Evolutionary conservation across 2,797 vertebrate species (phyloP).

Genomic region (Acanthopagrus latus): DNA sequence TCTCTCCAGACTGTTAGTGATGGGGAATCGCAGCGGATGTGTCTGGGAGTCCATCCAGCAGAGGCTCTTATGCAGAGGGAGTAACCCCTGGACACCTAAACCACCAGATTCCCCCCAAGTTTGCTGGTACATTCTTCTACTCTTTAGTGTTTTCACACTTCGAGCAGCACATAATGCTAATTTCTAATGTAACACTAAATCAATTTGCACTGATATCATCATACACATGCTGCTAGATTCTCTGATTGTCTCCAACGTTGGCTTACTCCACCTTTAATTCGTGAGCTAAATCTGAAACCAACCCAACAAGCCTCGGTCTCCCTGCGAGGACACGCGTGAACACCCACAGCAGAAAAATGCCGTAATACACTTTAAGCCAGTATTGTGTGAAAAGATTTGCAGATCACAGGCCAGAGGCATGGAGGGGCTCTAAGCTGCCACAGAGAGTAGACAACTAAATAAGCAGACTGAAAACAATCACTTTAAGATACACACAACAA

Average conservation of each 20-base stretch:
- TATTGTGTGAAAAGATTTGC: conserved; percentile 32
- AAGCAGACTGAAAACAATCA: conserved; percentile 52
- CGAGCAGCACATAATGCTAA: too few species aligned
- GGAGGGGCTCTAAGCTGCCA: conserved; percentile 35
- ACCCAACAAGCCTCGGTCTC: neutral
- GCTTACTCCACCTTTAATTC: neutral
- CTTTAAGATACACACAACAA: conserved; percentile 40
- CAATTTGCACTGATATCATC: neutral
- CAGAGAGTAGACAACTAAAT: conserved; percentile 38
- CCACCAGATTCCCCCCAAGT: neutral
- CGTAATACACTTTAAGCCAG: conserved; percentile 2
- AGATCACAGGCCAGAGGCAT: conserved; percentile 38
- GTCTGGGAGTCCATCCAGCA: conserved; percentile 33
- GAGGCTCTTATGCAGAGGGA: conserved; percentile 13
- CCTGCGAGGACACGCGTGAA: neutral
- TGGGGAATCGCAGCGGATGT: neutral
- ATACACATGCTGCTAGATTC: neutral
- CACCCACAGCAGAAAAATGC: neutral
- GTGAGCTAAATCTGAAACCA: neutral
- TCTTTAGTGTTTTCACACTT: neutral
- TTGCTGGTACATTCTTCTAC: neutral
- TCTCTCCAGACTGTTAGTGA: conserved; percentile 6
- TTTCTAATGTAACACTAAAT: neutral
- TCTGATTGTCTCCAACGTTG: neutral
- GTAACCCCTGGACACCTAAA: conserved; percentile 14